Evolutionary conservation across 2,888 invertebrate genomes (phyloP).

Genomic region (Eupithecia abbreviata): DNA sequence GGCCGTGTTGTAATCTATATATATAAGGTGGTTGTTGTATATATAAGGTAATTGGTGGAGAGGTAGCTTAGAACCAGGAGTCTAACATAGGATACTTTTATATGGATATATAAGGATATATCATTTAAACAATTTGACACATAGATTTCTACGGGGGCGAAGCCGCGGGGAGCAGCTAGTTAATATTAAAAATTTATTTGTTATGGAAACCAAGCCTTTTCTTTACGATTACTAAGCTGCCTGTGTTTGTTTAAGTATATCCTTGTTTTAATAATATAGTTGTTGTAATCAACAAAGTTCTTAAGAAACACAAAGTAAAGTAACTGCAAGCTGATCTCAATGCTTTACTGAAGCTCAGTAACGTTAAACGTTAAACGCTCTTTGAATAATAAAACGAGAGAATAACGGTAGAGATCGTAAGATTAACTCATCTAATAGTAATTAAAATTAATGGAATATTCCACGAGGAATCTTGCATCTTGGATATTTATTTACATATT

Average conservation of each 20-base stretch:
- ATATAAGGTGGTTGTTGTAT: no score
- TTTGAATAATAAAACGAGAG: constrained; percentile 33
- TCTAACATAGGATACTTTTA: no score
- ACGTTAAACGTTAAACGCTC: constrained; percentile 38
- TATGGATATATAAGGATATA: no score
- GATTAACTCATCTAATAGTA: constrained; percentile 1
- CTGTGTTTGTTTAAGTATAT: neutral
- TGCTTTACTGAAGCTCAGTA: neutral
- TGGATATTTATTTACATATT: neutral
- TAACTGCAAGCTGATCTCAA: neutral
- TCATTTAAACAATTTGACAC: no score
- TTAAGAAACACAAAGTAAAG: neutral
- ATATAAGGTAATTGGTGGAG: no score
- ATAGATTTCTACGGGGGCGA: no score
- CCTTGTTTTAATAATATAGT: no score
- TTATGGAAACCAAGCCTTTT: no score
- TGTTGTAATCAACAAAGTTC: neutral
- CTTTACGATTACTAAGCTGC: neutral
- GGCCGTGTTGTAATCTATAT: no score
- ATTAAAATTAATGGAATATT: constrained; percentile 1
- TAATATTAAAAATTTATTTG: no score
- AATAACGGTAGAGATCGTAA: neutral
- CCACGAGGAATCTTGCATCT: neutral
- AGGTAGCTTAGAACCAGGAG: no score
- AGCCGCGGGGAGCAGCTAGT: no score